phyloP scores from a whole-genome alignment of 2,113 vertebrate species.

The Oryzias melastigma region DNA sequence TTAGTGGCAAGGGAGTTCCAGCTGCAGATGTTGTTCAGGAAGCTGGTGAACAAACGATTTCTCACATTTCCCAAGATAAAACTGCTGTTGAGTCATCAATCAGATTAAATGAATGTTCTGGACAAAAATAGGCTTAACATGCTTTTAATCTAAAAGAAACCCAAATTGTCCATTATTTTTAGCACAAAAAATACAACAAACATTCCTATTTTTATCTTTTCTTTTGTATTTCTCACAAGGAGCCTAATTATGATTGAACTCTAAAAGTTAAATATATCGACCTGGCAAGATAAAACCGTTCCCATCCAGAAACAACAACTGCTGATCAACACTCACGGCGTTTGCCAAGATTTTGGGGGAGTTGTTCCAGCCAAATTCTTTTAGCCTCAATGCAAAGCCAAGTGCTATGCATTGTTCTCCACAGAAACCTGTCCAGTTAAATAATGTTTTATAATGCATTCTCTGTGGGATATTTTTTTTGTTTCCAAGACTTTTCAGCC shows the following conservation, averaged over 20 bases:
- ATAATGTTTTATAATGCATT: slow-evolving; percentile 37
- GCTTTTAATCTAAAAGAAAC: neutral
- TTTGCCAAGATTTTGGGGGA: slow-evolving; percentile 60
- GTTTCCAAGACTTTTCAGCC: slow-evolving; percentile 9
- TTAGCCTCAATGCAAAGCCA: slow-evolving; percentile 55
- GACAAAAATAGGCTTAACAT: neutral
- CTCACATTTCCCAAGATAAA: slow-evolving; percentile 54
- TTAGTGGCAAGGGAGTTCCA: slow-evolving; percentile 41
- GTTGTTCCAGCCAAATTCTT: slow-evolving; percentile 67
- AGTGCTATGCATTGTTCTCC: slow-evolving; percentile 59
- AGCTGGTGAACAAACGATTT: slow-evolving; percentile 55
- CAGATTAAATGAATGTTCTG: neutral
- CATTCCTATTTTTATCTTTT: slow-evolving; percentile 9
- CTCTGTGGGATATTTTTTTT: slow-evolving; percentile 21
- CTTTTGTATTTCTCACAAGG: slow-evolving; percentile 4
- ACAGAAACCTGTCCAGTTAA: slow-evolving; percentile 57
- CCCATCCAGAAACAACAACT: slow-evolving; percentile 70
- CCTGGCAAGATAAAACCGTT: slow-evolving; percentile 57
- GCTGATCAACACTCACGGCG: slow-evolving; percentile 60
- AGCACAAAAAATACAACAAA: neutral
- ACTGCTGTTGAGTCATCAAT: slow-evolving; percentile 27
- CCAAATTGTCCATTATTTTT: neutral
- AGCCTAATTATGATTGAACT: slow-evolving; percentile 20
- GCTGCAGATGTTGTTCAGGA: slow-evolving; percentile 51
- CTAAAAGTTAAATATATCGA: slow-evolving; percentile 49